Evolutionary conservation across 1,140 invertebrate species (phyloP).

Genomic region (Drepana arcuata): DNA sequence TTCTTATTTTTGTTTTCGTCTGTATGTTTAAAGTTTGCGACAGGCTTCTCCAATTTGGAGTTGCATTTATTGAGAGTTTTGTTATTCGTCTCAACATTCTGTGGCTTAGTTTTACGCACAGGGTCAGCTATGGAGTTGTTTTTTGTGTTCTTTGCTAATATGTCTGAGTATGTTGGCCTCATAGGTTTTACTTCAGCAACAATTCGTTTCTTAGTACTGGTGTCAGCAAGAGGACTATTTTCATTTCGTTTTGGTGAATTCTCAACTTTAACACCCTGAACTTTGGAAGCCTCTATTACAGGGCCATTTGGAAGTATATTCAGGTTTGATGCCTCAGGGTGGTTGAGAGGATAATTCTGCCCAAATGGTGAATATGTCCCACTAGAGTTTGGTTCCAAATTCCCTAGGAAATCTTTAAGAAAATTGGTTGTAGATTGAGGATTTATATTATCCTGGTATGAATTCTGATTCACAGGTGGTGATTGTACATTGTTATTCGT

Average conservation of each 20-base stretch:
- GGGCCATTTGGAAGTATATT: conserved; percentile 34
- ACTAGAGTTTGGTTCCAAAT: conserved; percentile 85
- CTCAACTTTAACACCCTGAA: conserved; percentile 30
- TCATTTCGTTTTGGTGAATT: conserved; percentile 48
- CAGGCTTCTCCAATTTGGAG: conserved; percentile 44
- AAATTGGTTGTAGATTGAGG: conserved; percentile 47
- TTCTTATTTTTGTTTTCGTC: conserved; percentile 60
- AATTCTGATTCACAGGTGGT: conserved; percentile 24
- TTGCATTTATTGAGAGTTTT: conserved; percentile 53
- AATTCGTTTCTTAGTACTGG: conserved; percentile 80
- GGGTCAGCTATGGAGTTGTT: conserved; percentile 31
- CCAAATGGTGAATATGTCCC: conserved; percentile 88
- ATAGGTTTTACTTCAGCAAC: conserved; percentile 89
- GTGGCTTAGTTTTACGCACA: conserved; percentile 34
- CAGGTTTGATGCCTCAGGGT: conserved; percentile 44
- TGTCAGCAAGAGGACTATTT: conserved; percentile 53
- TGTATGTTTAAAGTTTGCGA: conserved; percentile 42
- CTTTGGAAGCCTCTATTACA: conserved; percentile 30
- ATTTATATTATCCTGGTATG: conserved; percentile 33
- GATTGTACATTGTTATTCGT: conserved; percentile 38
- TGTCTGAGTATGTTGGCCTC: conserved; percentile 87
- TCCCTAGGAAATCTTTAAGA: conserved; percentile 85
- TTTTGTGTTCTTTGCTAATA: conserved; percentile 80
- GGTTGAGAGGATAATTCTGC: conserved; percentile 61
- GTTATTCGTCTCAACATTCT: conserved; percentile 47